Evolutionary conservation across 2,888 invertebrate species (phyloP).

Genomic region (Drosophila lutescens): DNA sequence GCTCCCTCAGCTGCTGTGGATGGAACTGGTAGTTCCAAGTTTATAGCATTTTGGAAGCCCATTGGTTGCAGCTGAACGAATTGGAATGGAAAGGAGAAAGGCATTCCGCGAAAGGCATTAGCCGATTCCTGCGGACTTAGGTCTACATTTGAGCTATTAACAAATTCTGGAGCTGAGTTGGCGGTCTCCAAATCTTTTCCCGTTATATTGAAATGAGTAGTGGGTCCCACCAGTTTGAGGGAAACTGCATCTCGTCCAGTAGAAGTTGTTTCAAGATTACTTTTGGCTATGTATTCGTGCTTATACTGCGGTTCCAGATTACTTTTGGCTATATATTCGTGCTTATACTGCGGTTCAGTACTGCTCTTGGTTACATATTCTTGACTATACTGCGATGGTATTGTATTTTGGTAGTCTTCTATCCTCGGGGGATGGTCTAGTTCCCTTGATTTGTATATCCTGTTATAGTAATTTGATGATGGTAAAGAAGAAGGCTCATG

Average conservation of each 20-base stretch:
- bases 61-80: slow-evolving; percentile 78
- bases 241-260: slow-evolving; percentile 56
- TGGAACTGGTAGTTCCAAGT: slow-evolving; percentile 51
- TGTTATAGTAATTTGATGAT: slow-evolving; percentile 36
- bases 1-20: slow-evolving; percentile 7
- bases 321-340: slow-evolving; percentile 25
- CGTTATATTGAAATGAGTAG: slow-evolving; percentile 56
- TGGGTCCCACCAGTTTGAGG: slow-evolving; percentile 41
- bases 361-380: slow-evolving; percentile 18
- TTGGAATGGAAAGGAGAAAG: slow-evolving; percentile 76
- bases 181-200: slow-evolving; percentile 51
- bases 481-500: slow-evolving; percentile 39
- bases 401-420: slow-evolving; percentile 7
- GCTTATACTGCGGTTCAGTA: background rate
- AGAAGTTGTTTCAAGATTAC: slow-evolving; percentile 51
- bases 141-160: slow-evolving; percentile 33
- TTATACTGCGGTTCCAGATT: slow-evolving; percentile 32
- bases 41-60: slow-evolving; percentile 75
- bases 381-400: slow-evolving; percentile 3
- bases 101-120: slow-evolving; percentile 64
- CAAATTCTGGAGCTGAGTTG: slow-evolving; percentile 25
- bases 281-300: slow-evolving; percentile 26
- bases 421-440: slow-evolving; percentile 1
- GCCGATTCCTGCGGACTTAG: slow-evolving; percentile 44
- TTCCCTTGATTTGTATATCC: slow-evolving; percentile 37